Evolutionary conservation across 2,797 vertebrate genomes (phyloP).

Genomic region (Aphelocoma californica): DNA sequence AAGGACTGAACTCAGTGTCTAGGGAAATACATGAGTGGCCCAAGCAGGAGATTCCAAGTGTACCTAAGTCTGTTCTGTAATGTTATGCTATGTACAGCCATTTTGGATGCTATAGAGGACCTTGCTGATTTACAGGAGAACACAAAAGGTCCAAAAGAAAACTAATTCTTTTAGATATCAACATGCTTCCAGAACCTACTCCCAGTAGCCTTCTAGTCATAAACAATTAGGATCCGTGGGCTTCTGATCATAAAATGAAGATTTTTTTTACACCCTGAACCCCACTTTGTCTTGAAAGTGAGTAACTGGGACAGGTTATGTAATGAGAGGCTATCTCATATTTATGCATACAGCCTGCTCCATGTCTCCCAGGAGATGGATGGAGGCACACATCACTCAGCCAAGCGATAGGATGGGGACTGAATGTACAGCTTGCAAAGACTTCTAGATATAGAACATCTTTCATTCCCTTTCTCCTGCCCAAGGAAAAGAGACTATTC

Average conservation of each 20-base stretch:
- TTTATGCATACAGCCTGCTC: neutral
- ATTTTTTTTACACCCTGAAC: neutral
- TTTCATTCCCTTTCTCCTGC: neutral
- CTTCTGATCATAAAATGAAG: neutral
- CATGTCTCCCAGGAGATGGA: neutral
- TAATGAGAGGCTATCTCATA: rapidly evolving
- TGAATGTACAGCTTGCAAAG: neutral
- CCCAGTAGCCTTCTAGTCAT: neutral
- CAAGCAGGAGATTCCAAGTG: neutral
- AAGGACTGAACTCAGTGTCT: neutral
- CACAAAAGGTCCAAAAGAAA: neutral
- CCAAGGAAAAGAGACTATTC: neutral
- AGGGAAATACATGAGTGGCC: neutral
- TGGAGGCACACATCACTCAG: neutral
- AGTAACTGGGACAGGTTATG: neutral
- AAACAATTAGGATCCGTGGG: neutral
- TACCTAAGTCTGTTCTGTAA: neutral
- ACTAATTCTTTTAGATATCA: neutral
- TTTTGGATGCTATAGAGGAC: neutral
- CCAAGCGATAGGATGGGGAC: no score
- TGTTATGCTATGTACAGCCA: neutral
- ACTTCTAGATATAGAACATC: neutral
- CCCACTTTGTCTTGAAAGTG: neutral
- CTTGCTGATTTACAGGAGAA: neutral
- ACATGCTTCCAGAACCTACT: neutral